phyloP scores from a whole-genome alignment of 2,113 vertebrate genomes.

The Progne subis region DNA sequence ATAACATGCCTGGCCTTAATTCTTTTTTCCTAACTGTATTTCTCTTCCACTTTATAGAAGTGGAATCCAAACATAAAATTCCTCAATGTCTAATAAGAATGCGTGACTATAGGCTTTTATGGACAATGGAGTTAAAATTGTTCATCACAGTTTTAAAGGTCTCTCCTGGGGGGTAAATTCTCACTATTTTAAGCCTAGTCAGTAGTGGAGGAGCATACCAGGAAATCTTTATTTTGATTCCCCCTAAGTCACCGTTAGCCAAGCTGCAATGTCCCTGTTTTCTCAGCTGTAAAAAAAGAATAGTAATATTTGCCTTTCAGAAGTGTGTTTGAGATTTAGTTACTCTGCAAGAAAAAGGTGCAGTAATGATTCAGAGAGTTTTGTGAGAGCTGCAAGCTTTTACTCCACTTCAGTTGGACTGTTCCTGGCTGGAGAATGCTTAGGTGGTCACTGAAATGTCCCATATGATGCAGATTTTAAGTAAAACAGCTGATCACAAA shows the following conservation, averaged over 20 bases:
- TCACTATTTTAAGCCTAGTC: background rate
- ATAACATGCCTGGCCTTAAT: background rate
- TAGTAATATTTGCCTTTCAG: background rate
- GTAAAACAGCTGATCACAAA: background rate
- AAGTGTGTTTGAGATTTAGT: background rate
- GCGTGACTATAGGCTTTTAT: background rate
- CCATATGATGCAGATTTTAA: background rate
- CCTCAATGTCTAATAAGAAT: background rate
- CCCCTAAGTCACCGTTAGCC: background rate
- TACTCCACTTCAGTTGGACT: background rate
- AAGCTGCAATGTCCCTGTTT: background rate
- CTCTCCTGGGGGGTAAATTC: background rate
- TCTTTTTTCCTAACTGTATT: slow-evolving; percentile 25
- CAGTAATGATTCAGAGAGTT: background rate
- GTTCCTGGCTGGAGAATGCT: background rate
- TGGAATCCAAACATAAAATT: slow-evolving; percentile 15
- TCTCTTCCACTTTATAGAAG: background rate
- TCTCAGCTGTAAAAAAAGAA: background rate
- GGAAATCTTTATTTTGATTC: background rate
- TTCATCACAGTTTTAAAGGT: background rate
- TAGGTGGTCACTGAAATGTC: background rate
- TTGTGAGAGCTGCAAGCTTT: background rate
- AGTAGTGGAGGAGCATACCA: background rate
- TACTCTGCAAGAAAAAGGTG: background rate
- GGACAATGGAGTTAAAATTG: background rate